Conservation (phyloP, 2,113 vertebrate species). For the Carassius auratus region DNA sequence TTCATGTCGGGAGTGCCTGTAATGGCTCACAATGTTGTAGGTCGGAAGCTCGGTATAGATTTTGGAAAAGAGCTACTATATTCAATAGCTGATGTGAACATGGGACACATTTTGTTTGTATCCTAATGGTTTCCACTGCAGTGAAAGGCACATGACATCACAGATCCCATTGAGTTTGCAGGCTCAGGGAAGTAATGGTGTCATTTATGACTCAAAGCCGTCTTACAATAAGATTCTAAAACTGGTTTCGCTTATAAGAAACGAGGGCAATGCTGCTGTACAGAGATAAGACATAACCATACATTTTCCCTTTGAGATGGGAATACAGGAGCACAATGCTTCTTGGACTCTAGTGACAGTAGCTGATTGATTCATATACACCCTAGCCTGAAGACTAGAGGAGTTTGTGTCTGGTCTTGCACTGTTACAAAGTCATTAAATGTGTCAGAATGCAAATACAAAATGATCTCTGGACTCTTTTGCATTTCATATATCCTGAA, state of each 20-base stretch:
- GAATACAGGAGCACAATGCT: conserved; percentile 7
- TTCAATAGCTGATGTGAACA: not conserved
- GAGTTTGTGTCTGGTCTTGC: not conserved
- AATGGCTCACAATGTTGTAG: not conserved
- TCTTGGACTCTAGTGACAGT: not conserved
- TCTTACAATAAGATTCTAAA: conserved; percentile 15
- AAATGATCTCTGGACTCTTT: too few relatives aligned
- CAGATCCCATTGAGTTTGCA: not conserved
- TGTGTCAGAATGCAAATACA: too few relatives aligned
- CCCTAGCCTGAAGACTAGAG: not conserved
- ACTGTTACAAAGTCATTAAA: not conserved
- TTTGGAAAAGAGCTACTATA: not conserved
- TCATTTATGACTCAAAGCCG: conserved; percentile 36
- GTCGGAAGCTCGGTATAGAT: not conserved
- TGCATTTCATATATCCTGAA: too few relatives aligned
- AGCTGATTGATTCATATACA: not conserved
- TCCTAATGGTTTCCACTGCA: not conserved
- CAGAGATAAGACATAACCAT: conserved; percentile 15
- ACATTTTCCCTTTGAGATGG: conserved; percentile 1
- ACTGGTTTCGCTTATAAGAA: conserved; percentile 25
- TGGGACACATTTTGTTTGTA: not conserved
- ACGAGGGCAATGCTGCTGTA: conserved; percentile 29
- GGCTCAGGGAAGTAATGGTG: conserved; percentile 8
- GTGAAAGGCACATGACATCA: not conserved
- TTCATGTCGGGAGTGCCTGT: not conserved